Conservation (phyloP, 2,797 vertebrate species). For the Chaetophractus vellerosus region DNA sequence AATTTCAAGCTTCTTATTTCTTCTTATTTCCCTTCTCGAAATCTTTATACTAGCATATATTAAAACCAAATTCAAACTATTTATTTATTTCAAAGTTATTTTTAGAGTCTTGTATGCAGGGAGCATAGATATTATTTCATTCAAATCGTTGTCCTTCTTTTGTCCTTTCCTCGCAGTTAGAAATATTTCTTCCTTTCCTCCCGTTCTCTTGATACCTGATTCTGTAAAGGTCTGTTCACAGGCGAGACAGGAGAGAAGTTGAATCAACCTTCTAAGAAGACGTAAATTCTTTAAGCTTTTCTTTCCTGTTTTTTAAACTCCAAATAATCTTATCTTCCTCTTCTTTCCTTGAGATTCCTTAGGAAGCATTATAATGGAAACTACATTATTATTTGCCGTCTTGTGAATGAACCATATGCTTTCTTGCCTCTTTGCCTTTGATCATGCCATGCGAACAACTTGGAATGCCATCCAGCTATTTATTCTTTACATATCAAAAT, state of each 20-base stretch:
- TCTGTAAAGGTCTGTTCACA: neutral
- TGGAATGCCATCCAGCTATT: neutral
- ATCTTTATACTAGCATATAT: neutral
- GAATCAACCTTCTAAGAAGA: constrained; percentile 14
- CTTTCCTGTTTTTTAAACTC: constrained; percentile 27
- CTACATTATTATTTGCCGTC: neutral
- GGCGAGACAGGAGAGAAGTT: neutral
- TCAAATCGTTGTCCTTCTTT: constrained; percentile 30
- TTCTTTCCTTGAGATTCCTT: neutral
- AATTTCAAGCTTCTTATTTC: constrained; percentile 15
- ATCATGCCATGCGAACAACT: neutral
- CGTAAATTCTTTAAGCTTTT: neutral
- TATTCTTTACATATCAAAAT: neutral
- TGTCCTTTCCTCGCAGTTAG: constrained; percentile 12
- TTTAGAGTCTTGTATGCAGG: neutral
- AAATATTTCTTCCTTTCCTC: constrained; percentile 18
- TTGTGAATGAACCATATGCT: neutral
- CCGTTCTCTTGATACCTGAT: neutral
- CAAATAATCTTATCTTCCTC: neutral
- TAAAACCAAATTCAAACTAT: constrained; percentile 25
- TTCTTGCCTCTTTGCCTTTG: constrained; percentile 2
- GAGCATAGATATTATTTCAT: neutral
- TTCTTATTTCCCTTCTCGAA: neutral
- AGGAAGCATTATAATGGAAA: neutral
- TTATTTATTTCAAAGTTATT: constrained; percentile 36